These are phyloP conservation scores for Streptopelia turtur DNA, from an alignment of 2,797 vertebrate genomes.

Conservation along the genomic window DNA sequence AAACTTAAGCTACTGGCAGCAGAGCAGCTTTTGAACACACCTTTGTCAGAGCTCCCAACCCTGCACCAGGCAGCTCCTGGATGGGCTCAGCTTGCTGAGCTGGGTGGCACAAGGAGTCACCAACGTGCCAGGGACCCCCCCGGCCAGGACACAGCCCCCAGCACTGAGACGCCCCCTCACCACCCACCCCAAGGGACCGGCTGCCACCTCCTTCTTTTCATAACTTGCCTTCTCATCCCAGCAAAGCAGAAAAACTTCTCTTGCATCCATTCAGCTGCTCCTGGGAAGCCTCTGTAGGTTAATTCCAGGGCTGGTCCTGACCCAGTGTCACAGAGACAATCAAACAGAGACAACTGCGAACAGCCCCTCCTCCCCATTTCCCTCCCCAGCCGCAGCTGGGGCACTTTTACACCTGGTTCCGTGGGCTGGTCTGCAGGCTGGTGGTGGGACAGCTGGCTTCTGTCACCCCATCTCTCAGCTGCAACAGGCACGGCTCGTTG, in stretches of 20 bases:
- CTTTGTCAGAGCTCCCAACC: background rate
- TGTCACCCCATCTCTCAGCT: background rate
- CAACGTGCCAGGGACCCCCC: rapidly evolving
- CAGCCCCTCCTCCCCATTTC: background rate
- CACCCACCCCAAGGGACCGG: background rate
- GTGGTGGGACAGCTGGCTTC: background rate
- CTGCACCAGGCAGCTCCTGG: no score
- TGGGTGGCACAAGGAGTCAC: rapidly evolving
- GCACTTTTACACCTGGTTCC: background rate
- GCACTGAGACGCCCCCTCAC: background rate
- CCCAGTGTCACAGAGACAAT: no score
- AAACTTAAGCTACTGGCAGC: background rate
- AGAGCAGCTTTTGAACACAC: rapidly evolving
- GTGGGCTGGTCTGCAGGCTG: background rate
- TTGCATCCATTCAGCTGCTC: rapidly evolving
- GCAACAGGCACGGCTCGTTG: rapidly evolving
- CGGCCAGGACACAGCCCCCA: background rate
- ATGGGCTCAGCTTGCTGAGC: background rate
- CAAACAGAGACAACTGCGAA: no score
- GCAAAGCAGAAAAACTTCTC: background rate
- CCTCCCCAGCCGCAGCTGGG: background rate
- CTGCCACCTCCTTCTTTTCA: background rate
- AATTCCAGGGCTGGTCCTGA: background rate
- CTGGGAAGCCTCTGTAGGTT: background rate
- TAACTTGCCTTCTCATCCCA: background rate